Evolutionary conservation across 2,797 vertebrate species (phyloP), one percentile per base, ranked within the genome.

Genomic region (Melanotaenia maccullochi): DNA sequence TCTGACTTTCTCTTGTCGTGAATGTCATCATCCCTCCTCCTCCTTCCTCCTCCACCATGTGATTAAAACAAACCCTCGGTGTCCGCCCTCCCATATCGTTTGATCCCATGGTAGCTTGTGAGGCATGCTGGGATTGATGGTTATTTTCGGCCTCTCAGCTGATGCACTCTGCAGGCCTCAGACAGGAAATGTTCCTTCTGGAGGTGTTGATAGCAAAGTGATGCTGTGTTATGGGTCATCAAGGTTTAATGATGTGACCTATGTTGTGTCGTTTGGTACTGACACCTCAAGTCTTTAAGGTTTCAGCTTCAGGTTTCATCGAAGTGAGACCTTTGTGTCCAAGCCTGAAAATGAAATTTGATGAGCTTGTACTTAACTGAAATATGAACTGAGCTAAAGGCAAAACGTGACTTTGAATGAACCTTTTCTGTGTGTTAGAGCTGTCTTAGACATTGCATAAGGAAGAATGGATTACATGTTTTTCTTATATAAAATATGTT

Each of bases 71-170:
- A 82, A 52, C 25, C 68, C 67, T 54, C 33, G 42, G 64, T 71
- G 38, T 72, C 67, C 70, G 38, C 28, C 58, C 73, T 68, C 61
- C 69, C 55, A 63, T 49, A 76, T 78, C 66, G 71, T 81, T 74
- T 67, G 69, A 74, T 75, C 69, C 73, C 79, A 84, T 85, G 81
- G 77, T 71, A 85, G 87, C 84, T 25, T 58, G 66, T 59, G 74
- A 79, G 60, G 82, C 73, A 77, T 76, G 76, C 81, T 71, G 80
- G 76, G 81, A 81, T 78, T 60, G 65, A 61, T 67, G 76, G 67
- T 56, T 79, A 78, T 87, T 78, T 87, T 74, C 44, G 49, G 71
- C 52, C 13, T 1, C 77, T 69, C 49, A 24, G 68, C 73, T 68
- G 75, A 70, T 71, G 73, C 70, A 66, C 24, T 47, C 9, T 14